phyloP scores from a whole-genome alignment of 2,888 invertebrate species.

The Harpagoxenus sublaevis region DNA sequence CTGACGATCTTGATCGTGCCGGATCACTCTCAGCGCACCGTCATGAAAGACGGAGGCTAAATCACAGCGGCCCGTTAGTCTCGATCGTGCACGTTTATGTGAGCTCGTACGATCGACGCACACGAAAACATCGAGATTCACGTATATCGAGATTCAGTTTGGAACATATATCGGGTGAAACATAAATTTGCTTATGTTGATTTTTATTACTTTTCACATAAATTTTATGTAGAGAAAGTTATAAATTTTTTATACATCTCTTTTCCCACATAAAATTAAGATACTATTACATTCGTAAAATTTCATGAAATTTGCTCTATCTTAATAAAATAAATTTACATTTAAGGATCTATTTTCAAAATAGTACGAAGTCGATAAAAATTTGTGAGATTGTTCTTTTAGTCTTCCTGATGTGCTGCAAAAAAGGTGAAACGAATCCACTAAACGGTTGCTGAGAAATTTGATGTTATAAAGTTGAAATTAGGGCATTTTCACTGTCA shows the following conservation, averaged over 20 bases:
- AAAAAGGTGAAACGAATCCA: too few relatives aligned
- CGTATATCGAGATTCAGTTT: background rate
- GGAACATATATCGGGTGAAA: background rate
- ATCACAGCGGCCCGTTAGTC: slow-evolving; percentile 55
- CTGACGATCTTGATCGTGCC: slow-evolving; percentile 73
- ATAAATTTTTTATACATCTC: background rate
- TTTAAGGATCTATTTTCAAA: background rate
- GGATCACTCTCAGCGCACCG: slow-evolving; percentile 59
- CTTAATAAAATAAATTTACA: background rate
- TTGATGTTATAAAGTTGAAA: too few relatives aligned
- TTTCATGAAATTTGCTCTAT: background rate
- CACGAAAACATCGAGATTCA: slow-evolving; percentile 8
- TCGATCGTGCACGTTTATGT: slow-evolving; percentile 40
- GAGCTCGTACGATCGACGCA: slow-evolving; percentile 39
- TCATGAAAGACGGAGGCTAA: slow-evolving; percentile 36
- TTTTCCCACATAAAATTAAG: background rate
- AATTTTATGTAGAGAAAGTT: background rate
- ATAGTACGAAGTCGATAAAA: too few relatives aligned
- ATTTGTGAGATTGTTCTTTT: too few relatives aligned
- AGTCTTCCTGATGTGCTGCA: too few relatives aligned
- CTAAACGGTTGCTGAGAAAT: too few relatives aligned
- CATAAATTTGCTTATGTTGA: background rate
- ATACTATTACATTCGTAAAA: background rate
- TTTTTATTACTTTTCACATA: background rate
- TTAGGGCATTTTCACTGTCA: too few relatives aligned